phyloP scores from a whole-genome alignment of 2,888 invertebrate genomes.

The Sphaerophoria rueppellii region DNA sequence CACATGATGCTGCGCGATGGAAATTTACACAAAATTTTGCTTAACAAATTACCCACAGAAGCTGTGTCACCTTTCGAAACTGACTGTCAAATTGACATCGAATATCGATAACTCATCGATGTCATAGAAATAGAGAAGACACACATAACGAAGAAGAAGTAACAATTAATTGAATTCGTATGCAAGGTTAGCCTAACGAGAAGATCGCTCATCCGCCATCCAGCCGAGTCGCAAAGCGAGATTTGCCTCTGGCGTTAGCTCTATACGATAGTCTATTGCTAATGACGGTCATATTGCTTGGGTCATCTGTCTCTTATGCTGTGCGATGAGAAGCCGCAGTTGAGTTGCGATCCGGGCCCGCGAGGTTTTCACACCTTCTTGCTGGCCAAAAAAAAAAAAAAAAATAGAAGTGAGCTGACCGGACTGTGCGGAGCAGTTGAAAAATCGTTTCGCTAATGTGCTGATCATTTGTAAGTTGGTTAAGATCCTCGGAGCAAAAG shows the following conservation, averaged over 20 bases:
- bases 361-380: constrained; percentile 70
- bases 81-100: constrained; percentile 60
- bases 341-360: constrained; percentile 49
- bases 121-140: constrained; percentile 10
- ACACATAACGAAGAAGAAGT: background rate
- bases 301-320: constrained; percentile 50
- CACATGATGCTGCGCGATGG: constrained; percentile 47
- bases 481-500: constrained; percentile 64
- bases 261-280: constrained; percentile 51
- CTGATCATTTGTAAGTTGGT: constrained; percentile 69
- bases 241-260: constrained; percentile 67
- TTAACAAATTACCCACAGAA: constrained; percentile 67
- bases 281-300: constrained; percentile 66
- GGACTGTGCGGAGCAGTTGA: constrained; percentile 34
- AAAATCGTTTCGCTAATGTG: constrained; percentile 73
- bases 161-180: constrained; percentile 68
- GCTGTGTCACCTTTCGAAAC: constrained; percentile 68
- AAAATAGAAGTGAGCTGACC: background rate
- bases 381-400: constrained; percentile 1
- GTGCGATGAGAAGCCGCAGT: constrained; percentile 24
- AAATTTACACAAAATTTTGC: constrained; percentile 37
- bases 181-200: constrained; percentile 61
- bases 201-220: constrained; percentile 53
- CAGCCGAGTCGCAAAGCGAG: background rate
- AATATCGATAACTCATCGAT: constrained; percentile 62